Percentiles rank a stretch among this genome's conserved stretches.
These are phyloP conservation scores for Oostethus manadensis DNA, from an alignment of 2,113 vertebrate genomes.

Conservation along the genomic window DNA sequence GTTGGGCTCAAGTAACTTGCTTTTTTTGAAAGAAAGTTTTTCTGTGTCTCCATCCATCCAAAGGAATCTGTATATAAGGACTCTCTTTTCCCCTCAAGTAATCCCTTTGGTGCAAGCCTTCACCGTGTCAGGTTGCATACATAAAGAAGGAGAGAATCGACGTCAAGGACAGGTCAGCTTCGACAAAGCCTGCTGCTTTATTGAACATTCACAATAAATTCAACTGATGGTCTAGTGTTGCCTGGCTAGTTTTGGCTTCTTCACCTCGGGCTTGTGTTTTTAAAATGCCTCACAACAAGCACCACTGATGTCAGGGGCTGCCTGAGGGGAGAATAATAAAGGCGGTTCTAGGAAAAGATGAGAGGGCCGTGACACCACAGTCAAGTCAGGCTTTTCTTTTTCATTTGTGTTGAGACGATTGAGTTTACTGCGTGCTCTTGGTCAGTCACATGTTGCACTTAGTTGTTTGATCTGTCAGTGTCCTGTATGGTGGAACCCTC, in stretches of 20 bases:
- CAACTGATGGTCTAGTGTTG: not conserved
- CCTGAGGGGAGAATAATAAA: conserved; percentile 22
- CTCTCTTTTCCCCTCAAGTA: conserved; percentile 39
- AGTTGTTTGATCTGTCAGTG: conserved; percentile 40
- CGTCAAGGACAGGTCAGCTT: conserved; percentile 51
- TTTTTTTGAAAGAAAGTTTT: no score
- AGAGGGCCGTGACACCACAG: conserved; percentile 6
- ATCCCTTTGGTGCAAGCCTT: conserved; percentile 42
- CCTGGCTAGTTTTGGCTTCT: conserved; percentile 6
- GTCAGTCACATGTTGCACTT: conserved; percentile 26
- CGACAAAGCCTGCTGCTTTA: conserved; percentile 15
- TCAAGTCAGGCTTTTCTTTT: conserved; percentile 1
- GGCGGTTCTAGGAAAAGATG: conserved; percentile 5
- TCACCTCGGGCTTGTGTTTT: conserved; percentile 4
- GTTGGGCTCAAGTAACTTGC: no score
- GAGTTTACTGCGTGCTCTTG: conserved; percentile 34
- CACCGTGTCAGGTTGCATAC: conserved; percentile 27
- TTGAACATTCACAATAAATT: conserved; percentile 13
- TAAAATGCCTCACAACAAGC: conserved; percentile 1
- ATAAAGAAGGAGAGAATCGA: conserved; percentile 15
- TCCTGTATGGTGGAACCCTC: no score
- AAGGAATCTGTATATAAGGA: conserved; percentile 21
- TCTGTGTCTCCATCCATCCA: conserved; percentile 13
- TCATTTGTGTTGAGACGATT: no score
- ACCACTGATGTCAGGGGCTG: conserved; percentile 21